These are phyloP conservation scores for Hermaeophaga mercurialis DNA, from an alignment of 2,888 invertebrate genomes.

Conservation along the genomic window DNA sequence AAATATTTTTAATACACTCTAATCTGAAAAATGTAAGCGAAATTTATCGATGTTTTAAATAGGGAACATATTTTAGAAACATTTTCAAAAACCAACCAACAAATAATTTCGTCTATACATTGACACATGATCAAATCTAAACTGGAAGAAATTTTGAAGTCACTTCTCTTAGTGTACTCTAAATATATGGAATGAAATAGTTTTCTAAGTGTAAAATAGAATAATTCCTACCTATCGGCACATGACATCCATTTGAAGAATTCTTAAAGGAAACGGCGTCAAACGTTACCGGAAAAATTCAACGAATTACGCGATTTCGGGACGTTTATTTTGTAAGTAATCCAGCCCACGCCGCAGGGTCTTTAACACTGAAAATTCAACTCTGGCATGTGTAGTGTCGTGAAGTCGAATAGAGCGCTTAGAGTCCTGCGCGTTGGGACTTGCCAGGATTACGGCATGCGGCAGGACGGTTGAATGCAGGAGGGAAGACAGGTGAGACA, in stretches of 20 bases:
- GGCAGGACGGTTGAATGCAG: constrained; percentile 25
- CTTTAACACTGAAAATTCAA: constrained; percentile 16
- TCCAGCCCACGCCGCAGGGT: constrained; percentile 6
- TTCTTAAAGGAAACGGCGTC: not conserved
- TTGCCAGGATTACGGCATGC: constrained; percentile 12
- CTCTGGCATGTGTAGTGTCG: not conserved
- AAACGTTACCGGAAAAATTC: constrained; percentile 4
- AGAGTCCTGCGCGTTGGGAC: constrained; percentile 24
- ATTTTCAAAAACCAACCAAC: no score
- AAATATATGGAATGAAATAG: no score
- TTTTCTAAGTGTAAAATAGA: not conserved
- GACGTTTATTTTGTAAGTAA: not conserved
- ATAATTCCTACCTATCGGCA: not conserved
- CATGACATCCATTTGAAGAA: not conserved
- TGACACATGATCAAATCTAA: no score
- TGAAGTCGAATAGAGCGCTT: not conserved
- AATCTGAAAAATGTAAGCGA: no score
- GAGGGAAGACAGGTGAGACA: constrained; percentile 28
- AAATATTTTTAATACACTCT: no score
- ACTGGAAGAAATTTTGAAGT: no score
- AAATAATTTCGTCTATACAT: no score
- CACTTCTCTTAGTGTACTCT: no score
- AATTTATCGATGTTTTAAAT: no score
- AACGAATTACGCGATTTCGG: constrained; percentile 3
- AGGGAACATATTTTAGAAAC: no score